Conservation (phyloP, 2,888 invertebrate genomes). For the Dasysyrphus tricinctus region DNA sequence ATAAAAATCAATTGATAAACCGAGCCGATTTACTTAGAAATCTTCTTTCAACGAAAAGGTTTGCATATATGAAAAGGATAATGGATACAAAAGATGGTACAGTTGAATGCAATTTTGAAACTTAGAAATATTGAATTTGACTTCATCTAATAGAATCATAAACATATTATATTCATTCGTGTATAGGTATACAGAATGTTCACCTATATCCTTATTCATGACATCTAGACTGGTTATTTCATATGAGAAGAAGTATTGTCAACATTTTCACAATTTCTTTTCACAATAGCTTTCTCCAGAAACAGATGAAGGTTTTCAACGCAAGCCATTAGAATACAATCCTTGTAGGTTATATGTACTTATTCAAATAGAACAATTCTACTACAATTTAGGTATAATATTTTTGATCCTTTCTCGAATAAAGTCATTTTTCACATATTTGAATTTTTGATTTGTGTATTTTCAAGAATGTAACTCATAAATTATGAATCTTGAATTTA, state of each 20-base stretch:
- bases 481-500: too few species aligned
- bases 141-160: background rate
- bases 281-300: background rate
- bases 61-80: background rate
- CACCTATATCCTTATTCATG: background rate
- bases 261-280: too few species aligned
- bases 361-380: too few species aligned
- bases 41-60: background rate
- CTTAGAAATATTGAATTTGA: background rate
- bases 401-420: too few species aligned
- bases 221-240: background rate
- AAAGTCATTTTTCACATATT: too few species aligned
- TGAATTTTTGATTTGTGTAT: too few species aligned
- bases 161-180: too few species aligned
- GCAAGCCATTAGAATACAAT: too few species aligned
- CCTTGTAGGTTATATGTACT: too few species aligned
- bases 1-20: background rate
- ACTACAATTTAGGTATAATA: too few species aligned
- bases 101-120: background rate
- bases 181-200: background rate
- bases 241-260: background rate
- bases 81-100: background rate
- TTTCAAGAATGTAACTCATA: too few species aligned
- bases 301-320: too few species aligned
- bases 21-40: background rate